phyloP scores from a whole-genome alignment of 2,797 vertebrate species.

The Delichon dasypus region DNA sequence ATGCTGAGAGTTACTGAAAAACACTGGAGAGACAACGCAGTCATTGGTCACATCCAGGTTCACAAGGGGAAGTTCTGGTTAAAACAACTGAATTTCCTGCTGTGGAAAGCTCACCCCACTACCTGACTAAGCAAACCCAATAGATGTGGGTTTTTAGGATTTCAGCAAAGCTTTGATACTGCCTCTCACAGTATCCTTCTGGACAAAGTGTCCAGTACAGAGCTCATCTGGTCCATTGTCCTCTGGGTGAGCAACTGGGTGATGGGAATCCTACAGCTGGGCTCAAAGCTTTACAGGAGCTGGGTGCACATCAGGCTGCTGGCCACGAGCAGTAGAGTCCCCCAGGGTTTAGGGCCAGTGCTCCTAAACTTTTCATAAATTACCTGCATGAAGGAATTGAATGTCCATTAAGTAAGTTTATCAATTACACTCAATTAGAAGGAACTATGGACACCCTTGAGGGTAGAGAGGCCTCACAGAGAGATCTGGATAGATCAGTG shows the following conservation, averaged over 20 bases:
- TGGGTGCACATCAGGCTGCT: not conserved
- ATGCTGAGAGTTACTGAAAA: not conserved
- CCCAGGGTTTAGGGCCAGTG: not conserved
- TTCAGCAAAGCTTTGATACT: not conserved
- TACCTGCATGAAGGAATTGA: not conserved
- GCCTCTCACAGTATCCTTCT: not conserved
- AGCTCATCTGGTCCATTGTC: not conserved
- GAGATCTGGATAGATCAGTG: not conserved
- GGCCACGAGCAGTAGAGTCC: not conserved
- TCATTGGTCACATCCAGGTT: not conserved
- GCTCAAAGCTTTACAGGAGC: not conserved
- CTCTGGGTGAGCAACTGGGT: not conserved
- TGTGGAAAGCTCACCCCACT: not conserved
- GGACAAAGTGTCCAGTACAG: not conserved
- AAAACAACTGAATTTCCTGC: not conserved
- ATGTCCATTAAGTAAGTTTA: not conserved
- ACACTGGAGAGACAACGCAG: not conserved
- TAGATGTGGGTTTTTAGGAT: accelerated
- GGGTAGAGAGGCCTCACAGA: not conserved
- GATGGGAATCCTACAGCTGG: not conserved
- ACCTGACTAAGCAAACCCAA: not conserved
- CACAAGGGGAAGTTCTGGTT: not conserved
- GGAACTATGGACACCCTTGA: not conserved
- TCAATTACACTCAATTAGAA: not conserved
- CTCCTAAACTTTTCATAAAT: not conserved